Conservation (phyloP, 2,797 vertebrate genomes). For the Meda fulgida region DNA sequence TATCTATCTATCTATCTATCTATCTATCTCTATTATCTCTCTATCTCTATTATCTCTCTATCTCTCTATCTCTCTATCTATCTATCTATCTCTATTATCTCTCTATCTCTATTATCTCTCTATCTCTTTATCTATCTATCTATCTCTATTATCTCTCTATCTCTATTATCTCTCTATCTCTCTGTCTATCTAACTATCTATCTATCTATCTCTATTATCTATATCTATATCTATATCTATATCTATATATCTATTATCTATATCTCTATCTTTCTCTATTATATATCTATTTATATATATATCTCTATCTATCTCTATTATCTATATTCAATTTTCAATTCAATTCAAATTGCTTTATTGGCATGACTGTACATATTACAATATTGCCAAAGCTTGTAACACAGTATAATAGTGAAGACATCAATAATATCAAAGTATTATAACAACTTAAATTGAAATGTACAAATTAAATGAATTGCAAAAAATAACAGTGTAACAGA, state of each 20-base stretch:
- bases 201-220: not conserved
- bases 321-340: no score
- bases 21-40: not conserved
- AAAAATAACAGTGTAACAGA: no score
- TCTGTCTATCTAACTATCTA: not conserved
- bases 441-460: no score
- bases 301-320: not conserved
- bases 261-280: not conserved
- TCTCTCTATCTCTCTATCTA: not conserved
- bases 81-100: not conserved
- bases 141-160: not conserved
- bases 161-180: no score
- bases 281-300: not conserved
- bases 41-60: not conserved
- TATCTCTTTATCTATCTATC: not conserved
- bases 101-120: not conserved
- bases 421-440: no score
- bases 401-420: no score
- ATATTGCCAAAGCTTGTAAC: no score
- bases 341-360: no score
- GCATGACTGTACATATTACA: no score
- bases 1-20: not conserved
- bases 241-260: no score
- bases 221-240: not conserved
- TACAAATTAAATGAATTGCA: no score